These are phyloP conservation scores for Cygnus olor DNA, from an alignment of 2,797 vertebrate species.

Conservation along the genomic window DNA sequence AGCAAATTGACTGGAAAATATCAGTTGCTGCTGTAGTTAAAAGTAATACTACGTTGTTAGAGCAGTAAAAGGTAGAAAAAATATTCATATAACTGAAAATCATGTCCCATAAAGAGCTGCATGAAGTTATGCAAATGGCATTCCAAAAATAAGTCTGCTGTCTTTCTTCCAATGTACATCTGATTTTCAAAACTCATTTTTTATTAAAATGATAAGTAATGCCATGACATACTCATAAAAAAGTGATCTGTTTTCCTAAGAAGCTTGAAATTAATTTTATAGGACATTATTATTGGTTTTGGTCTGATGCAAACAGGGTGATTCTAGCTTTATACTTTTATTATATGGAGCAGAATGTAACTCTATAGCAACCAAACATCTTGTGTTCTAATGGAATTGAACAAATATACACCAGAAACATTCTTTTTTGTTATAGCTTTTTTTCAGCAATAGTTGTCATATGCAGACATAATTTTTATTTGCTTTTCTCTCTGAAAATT, in stretches of 20 bases:
- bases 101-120: background rate
- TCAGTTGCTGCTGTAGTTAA: background rate
- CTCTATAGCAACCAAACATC: background rate
- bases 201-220: background rate
- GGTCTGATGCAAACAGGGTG: background rate
- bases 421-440: slow-evolving; percentile 28
- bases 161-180: background rate
- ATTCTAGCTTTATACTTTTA: background rate
- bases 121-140: background rate
- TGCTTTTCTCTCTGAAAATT: background rate
- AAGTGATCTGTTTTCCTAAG: slow-evolving; percentile 7
- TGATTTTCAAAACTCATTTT: background rate
- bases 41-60: background rate
- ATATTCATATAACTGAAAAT: background rate
- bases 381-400: slow-evolving; percentile 30
- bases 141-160: background rate
- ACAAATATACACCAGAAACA: slow-evolving; percentile 7
- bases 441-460: background rate
- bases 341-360: background rate
- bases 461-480: background rate
- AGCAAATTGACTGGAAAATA: slow-evolving; percentile 3
- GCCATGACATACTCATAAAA: background rate
- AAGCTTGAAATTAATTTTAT: slow-evolving; percentile 21
- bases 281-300: background rate
- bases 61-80: background rate